Conservation (phyloP, 2,888 invertebrate genomes). For the Agrypnus murinus region DNA sequence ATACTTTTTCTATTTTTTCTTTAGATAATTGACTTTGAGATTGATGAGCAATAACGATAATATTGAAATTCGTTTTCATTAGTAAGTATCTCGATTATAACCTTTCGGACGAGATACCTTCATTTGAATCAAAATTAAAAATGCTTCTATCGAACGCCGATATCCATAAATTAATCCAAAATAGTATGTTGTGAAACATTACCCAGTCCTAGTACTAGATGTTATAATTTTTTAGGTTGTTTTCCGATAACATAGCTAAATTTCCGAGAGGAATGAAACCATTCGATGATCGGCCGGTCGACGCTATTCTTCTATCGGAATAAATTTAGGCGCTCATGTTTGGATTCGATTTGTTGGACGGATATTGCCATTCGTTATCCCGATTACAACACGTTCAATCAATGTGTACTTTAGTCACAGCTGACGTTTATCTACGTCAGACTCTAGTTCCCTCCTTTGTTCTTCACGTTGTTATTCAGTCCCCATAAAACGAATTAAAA, state of each 20-base stretch:
- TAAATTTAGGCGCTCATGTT: conserved; percentile 51
- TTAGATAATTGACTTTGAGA: too few species aligned
- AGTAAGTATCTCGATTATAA: too few species aligned
- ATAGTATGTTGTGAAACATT: too few species aligned
- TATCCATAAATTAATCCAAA: too few species aligned
- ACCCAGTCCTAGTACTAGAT: too few species aligned
- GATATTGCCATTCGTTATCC: conserved; percentile 68
- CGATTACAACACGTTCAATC: conserved; percentile 64
- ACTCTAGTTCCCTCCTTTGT: conserved; percentile 34
- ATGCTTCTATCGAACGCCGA: too few species aligned
- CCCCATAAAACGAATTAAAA: conserved; percentile 36
- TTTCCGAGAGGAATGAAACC: conserved; percentile 33
- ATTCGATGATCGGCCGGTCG: conserved; percentile 16
- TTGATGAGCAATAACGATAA: too few species aligned
- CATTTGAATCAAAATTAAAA: too few species aligned
- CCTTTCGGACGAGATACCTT: too few species aligned
- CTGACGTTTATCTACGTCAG: conserved; percentile 49
- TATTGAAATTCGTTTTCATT: too few species aligned
- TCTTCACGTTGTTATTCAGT: conserved; percentile 29
- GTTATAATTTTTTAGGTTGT: not conserved
- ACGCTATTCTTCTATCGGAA: conserved; percentile 35
- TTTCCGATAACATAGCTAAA: conserved; percentile 20
- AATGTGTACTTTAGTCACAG: conserved; percentile 55
- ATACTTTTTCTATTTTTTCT: too few species aligned
- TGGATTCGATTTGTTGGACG: conserved; percentile 67